phyloP scores from a whole-genome alignment of 2,797 vertebrate species.

The Rhinoraja longicauda region DNA sequence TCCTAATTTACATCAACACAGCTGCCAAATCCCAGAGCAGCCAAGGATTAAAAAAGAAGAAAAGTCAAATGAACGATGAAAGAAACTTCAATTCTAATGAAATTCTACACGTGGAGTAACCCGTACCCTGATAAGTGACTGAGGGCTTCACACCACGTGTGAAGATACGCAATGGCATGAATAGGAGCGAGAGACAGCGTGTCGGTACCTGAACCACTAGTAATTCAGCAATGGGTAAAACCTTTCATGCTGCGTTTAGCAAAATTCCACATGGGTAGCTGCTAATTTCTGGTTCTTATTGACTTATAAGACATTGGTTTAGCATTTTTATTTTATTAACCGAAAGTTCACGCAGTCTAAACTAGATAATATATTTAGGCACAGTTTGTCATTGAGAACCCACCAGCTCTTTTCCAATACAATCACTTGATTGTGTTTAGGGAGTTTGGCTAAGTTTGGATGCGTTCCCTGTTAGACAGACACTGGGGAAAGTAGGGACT shows the following conservation, averaged over 20 bases:
- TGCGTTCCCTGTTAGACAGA: background rate
- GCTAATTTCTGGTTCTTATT: background rate
- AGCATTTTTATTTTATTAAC: background rate
- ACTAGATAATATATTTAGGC: background rate
- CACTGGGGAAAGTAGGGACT: too few species aligned
- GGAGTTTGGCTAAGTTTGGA: background rate
- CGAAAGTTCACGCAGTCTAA: background rate
- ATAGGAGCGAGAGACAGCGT: background rate
- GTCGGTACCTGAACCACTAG: background rate
- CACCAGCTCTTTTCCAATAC: background rate
- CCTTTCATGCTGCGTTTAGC: background rate
- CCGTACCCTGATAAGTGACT: background rate
- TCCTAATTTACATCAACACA: slow-evolving; percentile 27
- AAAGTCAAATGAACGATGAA: slow-evolving; percentile 9
- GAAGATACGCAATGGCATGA: background rate
- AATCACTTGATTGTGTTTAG: background rate
- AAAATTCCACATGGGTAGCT: background rate
- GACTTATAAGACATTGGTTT: background rate
- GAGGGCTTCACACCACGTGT: background rate
- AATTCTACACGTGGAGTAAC: background rate
- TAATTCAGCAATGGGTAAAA: background rate
- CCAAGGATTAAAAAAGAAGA: background rate
- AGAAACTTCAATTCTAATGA: background rate
- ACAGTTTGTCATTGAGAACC: background rate
- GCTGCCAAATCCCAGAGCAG: slow-evolving; percentile 10